phyloP scores from a whole-genome alignment of 2,113 vertebrate genomes.

The Strix uralensis region DNA sequence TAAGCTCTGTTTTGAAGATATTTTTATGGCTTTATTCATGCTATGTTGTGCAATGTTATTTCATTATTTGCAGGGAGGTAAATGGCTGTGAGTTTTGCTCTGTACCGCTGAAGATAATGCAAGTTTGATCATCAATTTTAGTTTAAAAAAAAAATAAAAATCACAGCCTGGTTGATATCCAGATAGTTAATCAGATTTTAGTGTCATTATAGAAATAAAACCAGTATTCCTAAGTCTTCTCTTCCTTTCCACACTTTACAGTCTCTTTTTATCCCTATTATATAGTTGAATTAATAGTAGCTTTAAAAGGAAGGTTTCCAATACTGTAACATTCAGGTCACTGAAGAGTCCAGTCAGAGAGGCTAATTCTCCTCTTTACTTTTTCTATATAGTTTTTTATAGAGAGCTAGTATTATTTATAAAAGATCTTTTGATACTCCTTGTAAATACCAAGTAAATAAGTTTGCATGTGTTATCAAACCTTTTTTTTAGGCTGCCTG shows the following conservation, averaged over 20 bases:
- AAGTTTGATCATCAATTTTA: neutral
- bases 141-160: neutral
- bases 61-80: neutral
- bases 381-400: neutral
- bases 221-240: neutral
- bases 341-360: neutral
- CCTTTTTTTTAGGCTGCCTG: conserved; percentile 68
- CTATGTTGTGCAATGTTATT: neutral
- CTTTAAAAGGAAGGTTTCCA: neutral
- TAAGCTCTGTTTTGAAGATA: neutral
- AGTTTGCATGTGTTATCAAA: neutral
- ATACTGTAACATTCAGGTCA: neutral
- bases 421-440: neutral
- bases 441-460: neutral
- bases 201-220: neutral
- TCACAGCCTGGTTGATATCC: neutral
- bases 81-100: neutral
- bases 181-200: neutral
- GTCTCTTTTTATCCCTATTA: neutral
- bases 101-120: neutral
- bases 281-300: neutral
- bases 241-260: neutral
- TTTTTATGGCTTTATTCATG: neutral
- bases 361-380: neutral
- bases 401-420: neutral